A percentile compares a stretch with the other conserved stretches of the same genome.
phyloP scores from a whole-genome alignment of 2,797 vertebrate species.

The Semotilus atromaculatus region DNA sequence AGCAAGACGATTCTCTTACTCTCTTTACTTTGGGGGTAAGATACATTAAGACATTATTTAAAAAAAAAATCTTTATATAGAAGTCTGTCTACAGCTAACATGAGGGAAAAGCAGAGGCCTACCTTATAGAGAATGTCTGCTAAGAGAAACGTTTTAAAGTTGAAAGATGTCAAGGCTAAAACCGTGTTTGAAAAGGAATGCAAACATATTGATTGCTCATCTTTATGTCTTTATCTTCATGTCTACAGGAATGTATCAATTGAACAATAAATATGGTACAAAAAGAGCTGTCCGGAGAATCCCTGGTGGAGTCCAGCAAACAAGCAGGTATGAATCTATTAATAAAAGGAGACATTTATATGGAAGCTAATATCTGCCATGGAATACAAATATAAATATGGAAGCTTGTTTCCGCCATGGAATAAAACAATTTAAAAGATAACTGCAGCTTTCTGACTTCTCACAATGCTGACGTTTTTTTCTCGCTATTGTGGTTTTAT shows the following conservation, averaged over 20 bases:
- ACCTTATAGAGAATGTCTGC: neutral
- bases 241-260: slow-evolving; percentile 69
- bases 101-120: neutral
- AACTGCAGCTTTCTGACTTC: no score
- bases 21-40: slow-evolving; percentile 68
- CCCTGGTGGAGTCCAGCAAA: slow-evolving; percentile 22
- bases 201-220: neutral
- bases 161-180: neutral
- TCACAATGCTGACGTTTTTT: no score
- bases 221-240: neutral
- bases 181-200: neutral
- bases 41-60: neutral
- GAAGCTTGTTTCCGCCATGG: no score
- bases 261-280: slow-evolving; percentile 57
- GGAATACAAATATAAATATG: neutral
- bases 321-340: slow-evolving; percentile 58
- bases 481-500: neutral
- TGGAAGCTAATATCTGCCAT: neutral
- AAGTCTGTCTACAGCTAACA: neutral
- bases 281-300: slow-evolving; percentile 66
- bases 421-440: no score
- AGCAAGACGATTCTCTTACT: slow-evolving; percentile 58
- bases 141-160: neutral
- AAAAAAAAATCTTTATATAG: neutral
- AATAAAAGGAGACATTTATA: neutral